Evolutionary conservation across 2,797 vertebrate species (phyloP).

Genomic region (Cossypha heuglini): DNA sequence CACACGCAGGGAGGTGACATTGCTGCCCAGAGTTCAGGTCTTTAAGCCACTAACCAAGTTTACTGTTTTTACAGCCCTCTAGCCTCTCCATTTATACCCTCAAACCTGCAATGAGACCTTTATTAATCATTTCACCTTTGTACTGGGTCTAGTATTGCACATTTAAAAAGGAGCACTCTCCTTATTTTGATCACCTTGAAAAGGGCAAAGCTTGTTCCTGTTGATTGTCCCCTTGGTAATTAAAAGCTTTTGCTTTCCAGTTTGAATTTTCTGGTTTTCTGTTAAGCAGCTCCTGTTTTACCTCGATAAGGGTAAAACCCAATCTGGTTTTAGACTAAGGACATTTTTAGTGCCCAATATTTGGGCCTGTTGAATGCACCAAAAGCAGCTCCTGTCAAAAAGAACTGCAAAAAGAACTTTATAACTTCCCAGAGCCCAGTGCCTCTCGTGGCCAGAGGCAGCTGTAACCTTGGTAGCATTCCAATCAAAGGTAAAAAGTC

Average conservation of each 20-base stretch:
- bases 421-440: background rate
- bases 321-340: background rate
- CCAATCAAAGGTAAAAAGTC: background rate
- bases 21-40: background rate
- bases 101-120: background rate
- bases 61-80: background rate
- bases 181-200: background rate
- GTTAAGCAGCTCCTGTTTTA: background rate
- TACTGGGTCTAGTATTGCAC: too few species aligned
- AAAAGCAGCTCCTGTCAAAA: background rate
- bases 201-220: background rate
- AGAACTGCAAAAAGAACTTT: background rate
- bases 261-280: background rate
- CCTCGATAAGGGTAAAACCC: background rate
- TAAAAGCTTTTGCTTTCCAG: background rate
- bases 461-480: rapidly evolving
- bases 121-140: background rate
- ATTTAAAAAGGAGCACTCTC: background rate
- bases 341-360: background rate
- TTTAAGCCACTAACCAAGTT: background rate
- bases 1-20: rapidly evolving
- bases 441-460: background rate
- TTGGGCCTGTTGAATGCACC: background rate
- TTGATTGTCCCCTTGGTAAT: background rate
- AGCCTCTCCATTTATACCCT: background rate